Percentiles rank a stretch among this genome's conserved stretches.
Conservation (phyloP, 2,888 invertebrate species). For the Psylliodes chrysocephalus region DNA sequence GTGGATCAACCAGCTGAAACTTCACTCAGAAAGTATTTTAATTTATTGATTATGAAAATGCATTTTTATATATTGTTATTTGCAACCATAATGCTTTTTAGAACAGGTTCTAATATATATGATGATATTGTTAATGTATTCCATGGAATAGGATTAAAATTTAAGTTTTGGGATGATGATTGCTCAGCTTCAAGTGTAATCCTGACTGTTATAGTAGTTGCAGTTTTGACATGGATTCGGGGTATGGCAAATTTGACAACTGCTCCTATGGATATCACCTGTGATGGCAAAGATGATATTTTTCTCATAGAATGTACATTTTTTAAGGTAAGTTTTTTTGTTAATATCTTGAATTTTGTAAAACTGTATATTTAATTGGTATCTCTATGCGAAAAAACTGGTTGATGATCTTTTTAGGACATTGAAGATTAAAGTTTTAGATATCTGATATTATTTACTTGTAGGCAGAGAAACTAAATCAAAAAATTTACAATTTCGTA, state of each 20-base stretch:
- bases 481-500: too few species aligned
- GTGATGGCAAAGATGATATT: conserved; percentile 69
- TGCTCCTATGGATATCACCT: conserved; percentile 69
- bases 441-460: too few species aligned
- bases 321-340: conserved; percentile 62
- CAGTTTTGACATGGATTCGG: conserved; percentile 56
- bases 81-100: conserved; percentile 63
- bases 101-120: conserved; percentile 48
- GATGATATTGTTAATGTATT: conserved; percentile 29
- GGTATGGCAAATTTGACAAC: conserved; percentile 68
- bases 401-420: background rate
- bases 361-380: too few species aligned
- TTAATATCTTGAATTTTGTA: too few species aligned
- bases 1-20: conserved; percentile 44
- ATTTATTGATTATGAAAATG: conserved; percentile 53
- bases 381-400: too few species aligned
- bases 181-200: background rate
- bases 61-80: conserved; percentile 66
- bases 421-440: background rate
- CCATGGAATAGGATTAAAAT: background rate
- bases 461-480: too few species aligned
- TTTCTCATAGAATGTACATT: conserved; percentile 72
- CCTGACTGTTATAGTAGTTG: background rate
- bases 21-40: conserved; percentile 30
- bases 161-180: background rate